These are phyloP conservation scores for Astreopora myriophthalma DNA, from an alignment of 64 coral and sea anemone genomes.

Conservation along the genomic window DNA sequence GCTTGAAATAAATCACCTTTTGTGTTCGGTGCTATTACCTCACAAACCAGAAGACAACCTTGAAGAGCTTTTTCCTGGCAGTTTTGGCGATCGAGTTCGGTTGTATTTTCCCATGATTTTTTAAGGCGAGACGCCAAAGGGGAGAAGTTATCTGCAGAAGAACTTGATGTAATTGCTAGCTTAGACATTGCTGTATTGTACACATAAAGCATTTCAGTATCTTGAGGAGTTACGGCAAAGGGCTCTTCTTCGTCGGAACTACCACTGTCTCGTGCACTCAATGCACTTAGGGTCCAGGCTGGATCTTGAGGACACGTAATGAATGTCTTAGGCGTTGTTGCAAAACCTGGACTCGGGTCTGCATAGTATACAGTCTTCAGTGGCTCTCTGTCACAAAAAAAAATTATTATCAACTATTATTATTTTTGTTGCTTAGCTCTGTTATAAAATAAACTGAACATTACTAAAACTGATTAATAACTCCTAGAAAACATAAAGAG, in stretches of 20 bases:
- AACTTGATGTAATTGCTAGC: neutral
- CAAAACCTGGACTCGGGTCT: constrained; percentile 43
- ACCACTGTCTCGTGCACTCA: neutral
- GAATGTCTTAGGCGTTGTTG: neutral
- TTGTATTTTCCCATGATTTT: constrained; percentile 14
- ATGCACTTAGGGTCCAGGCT: constrained; percentile 22
- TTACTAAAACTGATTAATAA: neutral
- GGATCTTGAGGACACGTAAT: constrained; percentile 6
- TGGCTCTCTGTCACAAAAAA: constrained; percentile 5
- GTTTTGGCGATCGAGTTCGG: neutral
- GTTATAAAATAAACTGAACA: constrained; percentile 7
- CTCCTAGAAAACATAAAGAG: neutral
- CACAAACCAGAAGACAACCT: constrained; percentile 68
- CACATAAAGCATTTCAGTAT: neutral
- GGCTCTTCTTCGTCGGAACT: neutral
- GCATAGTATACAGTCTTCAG: constrained; percentile 1
- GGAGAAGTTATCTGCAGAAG: neutral
- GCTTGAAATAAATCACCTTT: constrained; percentile 29
- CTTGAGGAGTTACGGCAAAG: neutral
- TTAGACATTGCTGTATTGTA: constrained; percentile 32
- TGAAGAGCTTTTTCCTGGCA: constrained; percentile 20
- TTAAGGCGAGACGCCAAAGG: constrained; percentile 11
- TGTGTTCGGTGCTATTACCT: constrained; percentile 60
- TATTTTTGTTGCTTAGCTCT: constrained; percentile 8
- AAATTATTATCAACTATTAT: neutral